phyloP scores from a whole-genome alignment of 2,888 invertebrate species.

The Ecdyonurus torrentis region DNA sequence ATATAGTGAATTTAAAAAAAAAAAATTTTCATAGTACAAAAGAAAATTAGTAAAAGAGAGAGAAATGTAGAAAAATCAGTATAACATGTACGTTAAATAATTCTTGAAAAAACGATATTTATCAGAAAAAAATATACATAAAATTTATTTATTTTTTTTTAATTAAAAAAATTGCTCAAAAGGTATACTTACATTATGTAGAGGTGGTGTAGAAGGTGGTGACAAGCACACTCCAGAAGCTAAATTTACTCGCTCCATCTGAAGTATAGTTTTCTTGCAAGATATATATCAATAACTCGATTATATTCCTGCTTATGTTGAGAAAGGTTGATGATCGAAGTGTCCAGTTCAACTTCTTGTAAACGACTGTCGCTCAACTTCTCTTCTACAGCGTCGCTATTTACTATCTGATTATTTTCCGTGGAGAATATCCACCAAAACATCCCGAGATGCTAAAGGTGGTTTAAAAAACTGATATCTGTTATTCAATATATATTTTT shows the following conservation, averaged over 20 bases:
- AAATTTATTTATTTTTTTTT: no score
- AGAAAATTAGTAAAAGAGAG: no score
- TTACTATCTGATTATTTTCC: background rate
- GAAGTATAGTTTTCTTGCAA: constrained; percentile 17
- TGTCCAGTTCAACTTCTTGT: background rate
- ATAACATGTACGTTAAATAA: no score
- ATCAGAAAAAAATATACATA: background rate
- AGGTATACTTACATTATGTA: constrained; percentile 24
- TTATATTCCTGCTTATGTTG: background rate
- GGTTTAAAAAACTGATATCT: background rate
- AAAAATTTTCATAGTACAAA: no score
- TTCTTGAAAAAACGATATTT: no score
- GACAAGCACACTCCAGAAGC: constrained; percentile 29
- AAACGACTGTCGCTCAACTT: background rate
- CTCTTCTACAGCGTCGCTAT: no score
- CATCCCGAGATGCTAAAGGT: background rate
- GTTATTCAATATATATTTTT: background rate
- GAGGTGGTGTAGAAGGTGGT: constrained; percentile 55
- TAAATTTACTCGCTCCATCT: constrained; percentile 10
- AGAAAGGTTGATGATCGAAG: background rate
- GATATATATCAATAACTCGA: background rate
- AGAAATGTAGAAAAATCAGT: no score
- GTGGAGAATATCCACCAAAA: constrained; percentile 1
- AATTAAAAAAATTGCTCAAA: no score
- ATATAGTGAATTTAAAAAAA: no score